A percentile compares a stretch with the other conserved stretches of the same genome.
Conservation (phyloP, 2,888 invertebrate species). For the Meghimatium bilineatum region DNA sequence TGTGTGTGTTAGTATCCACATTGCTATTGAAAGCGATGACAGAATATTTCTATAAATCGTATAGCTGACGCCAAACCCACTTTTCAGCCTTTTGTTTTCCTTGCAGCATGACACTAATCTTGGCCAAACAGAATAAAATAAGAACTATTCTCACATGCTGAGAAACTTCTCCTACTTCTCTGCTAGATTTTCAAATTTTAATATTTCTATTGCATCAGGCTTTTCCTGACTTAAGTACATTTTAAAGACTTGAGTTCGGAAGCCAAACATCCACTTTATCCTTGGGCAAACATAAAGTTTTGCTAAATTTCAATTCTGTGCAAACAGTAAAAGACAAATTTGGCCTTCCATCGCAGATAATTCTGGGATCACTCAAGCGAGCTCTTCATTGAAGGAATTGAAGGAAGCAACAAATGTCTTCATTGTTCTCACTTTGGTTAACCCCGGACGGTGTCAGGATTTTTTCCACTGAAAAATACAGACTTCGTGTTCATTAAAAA, state of each 20-base stretch:
- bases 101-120: constrained; percentile 25
- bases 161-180: not conserved
- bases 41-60: not conserved
- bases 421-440: not conserved
- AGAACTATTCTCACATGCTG: not conserved
- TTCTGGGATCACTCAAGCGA: constrained; percentile 10
- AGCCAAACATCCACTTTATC: constrained; percentile 22
- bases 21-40: not conserved
- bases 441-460: constrained; percentile 16
- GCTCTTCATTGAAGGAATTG: constrained; percentile 8
- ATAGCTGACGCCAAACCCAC: not conserved
- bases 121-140: constrained; percentile 2
- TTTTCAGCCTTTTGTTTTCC: constrained; percentile 5
- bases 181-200: not conserved
- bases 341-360: constrained; percentile 1
- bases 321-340: constrained; percentile 24
- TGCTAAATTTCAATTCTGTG: constrained; percentile 6
- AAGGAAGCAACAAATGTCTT: constrained; percentile 21
- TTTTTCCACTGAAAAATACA: constrained; percentile 14
- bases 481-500: constrained; percentile 25
- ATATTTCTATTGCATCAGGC: not conserved
- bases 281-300: not conserved
- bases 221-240: not conserved
- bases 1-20: not conserved
- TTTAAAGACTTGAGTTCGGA: constrained; percentile 1